Conservation (phyloP, 1,140 invertebrate genomes). For the Eriocheir sinensis region DNA sequence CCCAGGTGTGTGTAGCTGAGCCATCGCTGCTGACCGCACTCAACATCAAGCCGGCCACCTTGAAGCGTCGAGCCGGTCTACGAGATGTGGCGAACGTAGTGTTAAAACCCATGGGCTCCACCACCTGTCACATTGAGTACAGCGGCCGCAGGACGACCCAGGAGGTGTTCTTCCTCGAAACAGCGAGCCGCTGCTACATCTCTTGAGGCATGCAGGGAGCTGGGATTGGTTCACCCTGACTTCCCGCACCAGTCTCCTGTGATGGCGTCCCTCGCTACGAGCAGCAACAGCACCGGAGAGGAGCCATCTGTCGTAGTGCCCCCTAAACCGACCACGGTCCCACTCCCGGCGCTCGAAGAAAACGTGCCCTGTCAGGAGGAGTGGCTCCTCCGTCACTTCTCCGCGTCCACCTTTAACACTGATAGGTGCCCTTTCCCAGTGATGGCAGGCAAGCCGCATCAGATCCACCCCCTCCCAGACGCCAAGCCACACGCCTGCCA, state of each 20-base stretch:
- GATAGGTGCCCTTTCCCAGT: constrained; percentile 33
- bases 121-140: background rate
- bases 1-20: constrained; percentile 39
- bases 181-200: background rate
- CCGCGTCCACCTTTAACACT: background rate
- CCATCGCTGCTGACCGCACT: background rate
- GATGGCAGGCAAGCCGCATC: constrained; percentile 44
- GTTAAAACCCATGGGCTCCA: background rate
- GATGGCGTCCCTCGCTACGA: background rate
- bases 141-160: background rate
- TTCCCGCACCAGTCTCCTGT: background rate
- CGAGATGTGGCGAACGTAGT: background rate
- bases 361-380: background rate
- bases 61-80: background rate
- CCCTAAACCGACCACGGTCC: too few species aligned
- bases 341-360: too few species aligned
- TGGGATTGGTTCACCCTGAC: background rate
- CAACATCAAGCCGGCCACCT: background rate
- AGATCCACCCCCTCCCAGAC: constrained; percentile 32
- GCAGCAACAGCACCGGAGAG: too few species aligned
- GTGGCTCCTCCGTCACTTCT: constrained; percentile 21
- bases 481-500: constrained; percentile 43
- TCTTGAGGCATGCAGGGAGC: background rate
- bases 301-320: too few species aligned
- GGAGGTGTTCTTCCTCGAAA: too few species aligned